Evolutionary conservation across 2,113 vertebrate genomes (phyloP).

Genomic region (Steatornis caripensis): DNA sequence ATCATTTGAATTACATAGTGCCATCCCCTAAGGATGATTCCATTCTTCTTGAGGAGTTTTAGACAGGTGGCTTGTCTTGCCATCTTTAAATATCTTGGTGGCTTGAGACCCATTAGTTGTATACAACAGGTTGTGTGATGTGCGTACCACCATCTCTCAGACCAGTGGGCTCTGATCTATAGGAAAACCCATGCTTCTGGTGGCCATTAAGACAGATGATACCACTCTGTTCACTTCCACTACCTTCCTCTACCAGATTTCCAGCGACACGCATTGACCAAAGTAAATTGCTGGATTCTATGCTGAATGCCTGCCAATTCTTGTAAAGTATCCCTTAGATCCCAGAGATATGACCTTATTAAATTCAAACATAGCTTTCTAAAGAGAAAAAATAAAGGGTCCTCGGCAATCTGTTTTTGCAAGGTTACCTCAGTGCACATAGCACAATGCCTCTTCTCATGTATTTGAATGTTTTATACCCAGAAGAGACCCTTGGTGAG

Average conservation of each 20-base stretch:
- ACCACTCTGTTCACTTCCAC: background rate
- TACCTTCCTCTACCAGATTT: background rate
- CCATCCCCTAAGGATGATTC: background rate
- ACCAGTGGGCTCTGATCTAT: background rate
- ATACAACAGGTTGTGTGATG: background rate
- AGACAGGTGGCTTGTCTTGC: background rate
- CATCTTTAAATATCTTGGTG: constrained; percentile 19
- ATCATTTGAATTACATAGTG: background rate
- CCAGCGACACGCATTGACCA: background rate
- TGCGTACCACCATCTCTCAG: background rate
- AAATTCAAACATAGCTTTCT: background rate
- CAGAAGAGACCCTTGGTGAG: background rate
- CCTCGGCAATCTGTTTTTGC: background rate
- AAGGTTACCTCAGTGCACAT: background rate
- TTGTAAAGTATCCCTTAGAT: constrained; percentile 14
- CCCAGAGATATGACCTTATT: background rate
- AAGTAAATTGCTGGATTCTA: background rate
- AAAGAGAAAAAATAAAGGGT: background rate
- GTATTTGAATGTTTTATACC: background rate
- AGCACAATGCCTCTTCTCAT: background rate
- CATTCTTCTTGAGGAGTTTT: background rate
- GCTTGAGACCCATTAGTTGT: background rate
- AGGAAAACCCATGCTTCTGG: background rate
- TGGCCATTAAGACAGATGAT: background rate
- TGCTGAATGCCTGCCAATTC: background rate